Conservation (phyloP, 2,113 vertebrate genomes). For the Pseudorhombus dupliciocellatus region DNA sequence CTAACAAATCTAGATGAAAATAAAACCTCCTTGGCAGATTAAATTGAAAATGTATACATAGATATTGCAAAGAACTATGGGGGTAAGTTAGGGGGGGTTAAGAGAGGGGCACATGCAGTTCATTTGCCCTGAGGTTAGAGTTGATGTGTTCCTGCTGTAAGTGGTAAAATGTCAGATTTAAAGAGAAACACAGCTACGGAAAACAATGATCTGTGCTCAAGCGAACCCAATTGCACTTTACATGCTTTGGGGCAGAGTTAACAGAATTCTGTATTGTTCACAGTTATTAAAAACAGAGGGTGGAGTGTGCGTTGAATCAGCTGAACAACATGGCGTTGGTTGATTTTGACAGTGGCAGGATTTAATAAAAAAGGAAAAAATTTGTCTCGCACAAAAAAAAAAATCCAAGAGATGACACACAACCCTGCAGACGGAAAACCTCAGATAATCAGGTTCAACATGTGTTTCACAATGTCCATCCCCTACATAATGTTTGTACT, state of each 20-base stretch:
- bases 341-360: not conserved
- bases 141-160: not conserved
- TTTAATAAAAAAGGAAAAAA: not conserved
- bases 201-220: not conserved
- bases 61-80: not conserved
- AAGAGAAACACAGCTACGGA: not conserved
- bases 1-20: too few relatives aligned
- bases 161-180: not conserved
- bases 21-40: too few relatives aligned
- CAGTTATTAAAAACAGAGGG: constrained; percentile 1
- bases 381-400: not conserved
- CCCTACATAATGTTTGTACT: not conserved
- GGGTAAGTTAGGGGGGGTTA: not conserved
- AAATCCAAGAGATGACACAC: not conserved
- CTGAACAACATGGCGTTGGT: not conserved
- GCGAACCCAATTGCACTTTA: not conserved
- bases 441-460: not conserved
- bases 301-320: not conserved
- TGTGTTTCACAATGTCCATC: not conserved
- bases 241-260: not conserved
- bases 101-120: not conserved
- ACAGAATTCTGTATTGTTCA: not conserved
- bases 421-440: not conserved
- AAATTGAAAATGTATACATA: too few relatives aligned
- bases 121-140: not conserved